Conservation (phyloP, 2,888 invertebrate genomes). For the Lordiphosa fenestrarum region DNA sequence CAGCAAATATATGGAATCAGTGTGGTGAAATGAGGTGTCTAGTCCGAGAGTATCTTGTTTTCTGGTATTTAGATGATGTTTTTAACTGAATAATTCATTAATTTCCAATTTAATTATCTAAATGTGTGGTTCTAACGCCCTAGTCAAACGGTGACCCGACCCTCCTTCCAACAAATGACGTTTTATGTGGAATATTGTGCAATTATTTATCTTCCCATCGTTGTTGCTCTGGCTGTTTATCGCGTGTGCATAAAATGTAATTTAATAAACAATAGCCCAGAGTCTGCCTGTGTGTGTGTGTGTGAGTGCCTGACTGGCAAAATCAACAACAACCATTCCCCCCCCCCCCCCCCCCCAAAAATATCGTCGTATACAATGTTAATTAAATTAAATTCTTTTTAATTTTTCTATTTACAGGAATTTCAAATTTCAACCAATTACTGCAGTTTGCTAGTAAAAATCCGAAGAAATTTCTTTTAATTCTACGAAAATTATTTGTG, state of each 20-base stretch:
- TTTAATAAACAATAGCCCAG: conserved; percentile 24
- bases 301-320: background rate
- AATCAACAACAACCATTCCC: too few species aligned
- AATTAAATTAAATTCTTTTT: conserved; percentile 16
- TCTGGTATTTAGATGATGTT: too few species aligned
- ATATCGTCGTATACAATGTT: background rate
- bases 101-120: background rate
- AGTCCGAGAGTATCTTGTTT: too few species aligned
- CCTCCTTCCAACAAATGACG: conserved; percentile 12
- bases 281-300: conserved; percentile 9
- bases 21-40: too few species aligned
- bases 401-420: conserved; percentile 43
- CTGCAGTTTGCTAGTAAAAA: conserved; percentile 53
- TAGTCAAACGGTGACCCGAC: background rate
- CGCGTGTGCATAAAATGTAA: conserved; percentile 15
- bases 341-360: too few species aligned
- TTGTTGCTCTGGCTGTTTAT: background rate
- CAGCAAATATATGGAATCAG: too few species aligned
- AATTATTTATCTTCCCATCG: conserved; percentile 22
- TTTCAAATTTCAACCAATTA: conserved; percentile 62
- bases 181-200: conserved; percentile 17
- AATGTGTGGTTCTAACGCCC: too few species aligned
- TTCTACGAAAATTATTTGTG: conserved; percentile 32
- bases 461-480: conserved; percentile 25
- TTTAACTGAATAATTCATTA: too few species aligned